Evolutionary conservation across 2,888 invertebrate genomes (phyloP), one percentile per base, ranked within the genome.

Genomic region (Drosophila differens): DNA sequence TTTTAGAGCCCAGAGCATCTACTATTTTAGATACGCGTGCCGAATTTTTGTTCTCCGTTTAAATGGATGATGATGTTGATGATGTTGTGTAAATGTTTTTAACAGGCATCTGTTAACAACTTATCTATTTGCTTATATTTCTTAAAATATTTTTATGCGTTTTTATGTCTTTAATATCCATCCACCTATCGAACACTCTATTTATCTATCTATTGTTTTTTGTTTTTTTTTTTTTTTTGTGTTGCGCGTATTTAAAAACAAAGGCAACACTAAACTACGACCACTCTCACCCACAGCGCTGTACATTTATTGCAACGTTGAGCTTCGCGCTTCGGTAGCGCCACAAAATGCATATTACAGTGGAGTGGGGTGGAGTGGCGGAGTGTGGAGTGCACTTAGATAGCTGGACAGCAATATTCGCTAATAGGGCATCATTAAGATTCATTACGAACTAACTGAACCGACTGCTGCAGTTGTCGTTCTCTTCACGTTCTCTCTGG

Each of bases 351-450:
- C 84, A 81, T 74, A 54, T 54, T 81, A 9, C 16, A 39, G 14
- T 30, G 0, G 28, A 30, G 28, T 30, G 9, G 7, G 30, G 14
- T 30, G 0, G 28, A 30, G 28, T 30, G 9, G 7, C 3, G 33
- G 32, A 9, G 32, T 7, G 37, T 28, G 28, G 19, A 28, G 84
- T 65, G 84, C 86, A 79, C 82, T 83, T 89, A 72, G 58, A 32
- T 30, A n/a, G 69, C 63, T 67, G 80, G 65, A 53, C 63, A 68
- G 54, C 52, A 59, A 73, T 82, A 76, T 71, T 64, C 77, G 73
- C 86, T 89, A 89, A 89, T 89, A 81, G 77, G 70, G 63, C 79
- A 81, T 91, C 87, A 89, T 91, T 89, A 90, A 85, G 86, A 81
- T 86, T 85, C 86, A 90, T 90, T 89, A 86, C 58, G 67, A 70